Percentiles rank a stretch among this genome's conserved stretches.
Conservation (phyloP, 2,888 invertebrate species). For the Strigamia crassipes region DNA sequence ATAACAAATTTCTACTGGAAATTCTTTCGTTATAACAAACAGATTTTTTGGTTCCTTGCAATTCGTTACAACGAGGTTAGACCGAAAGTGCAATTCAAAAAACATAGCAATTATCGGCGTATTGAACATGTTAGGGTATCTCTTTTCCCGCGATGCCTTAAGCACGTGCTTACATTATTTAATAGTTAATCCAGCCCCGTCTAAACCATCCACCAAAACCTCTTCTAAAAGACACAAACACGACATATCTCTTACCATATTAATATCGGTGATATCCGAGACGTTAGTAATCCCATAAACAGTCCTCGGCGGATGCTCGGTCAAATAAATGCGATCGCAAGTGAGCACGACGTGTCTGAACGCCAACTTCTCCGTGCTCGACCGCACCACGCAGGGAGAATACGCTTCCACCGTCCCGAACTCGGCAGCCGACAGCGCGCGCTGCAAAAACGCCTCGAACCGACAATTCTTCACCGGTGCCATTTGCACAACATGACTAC, state of each 20-base stretch:
- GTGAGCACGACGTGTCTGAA: slow-evolving; percentile 3
- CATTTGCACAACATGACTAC: background rate
- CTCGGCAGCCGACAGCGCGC: background rate
- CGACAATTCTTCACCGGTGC: background rate
- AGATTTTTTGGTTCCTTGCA: no score
- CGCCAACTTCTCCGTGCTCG: background rate
- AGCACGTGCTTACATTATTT: no score
- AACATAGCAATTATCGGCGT: no score
- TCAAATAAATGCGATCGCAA: background rate
- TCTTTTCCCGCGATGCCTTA: no score
- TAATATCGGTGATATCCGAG: background rate
- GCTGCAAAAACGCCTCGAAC: slow-evolving; percentile 25
- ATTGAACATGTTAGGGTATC: no score
- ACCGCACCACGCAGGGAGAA: slow-evolving; percentile 32
- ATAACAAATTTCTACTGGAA: no score
- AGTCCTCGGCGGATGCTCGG: slow-evolving; percentile 27
- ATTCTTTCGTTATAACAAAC: no score
- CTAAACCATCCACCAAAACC: no score
- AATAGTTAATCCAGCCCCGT: no score
- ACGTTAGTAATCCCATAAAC: background rate
- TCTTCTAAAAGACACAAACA: no score
- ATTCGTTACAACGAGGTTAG: no score
- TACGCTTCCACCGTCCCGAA: background rate
- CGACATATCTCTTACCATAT: background rate
- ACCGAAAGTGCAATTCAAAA: no score